Conservation (phyloP, 2,797 vertebrate species). For the Threskiornis aethiopicus region DNA sequence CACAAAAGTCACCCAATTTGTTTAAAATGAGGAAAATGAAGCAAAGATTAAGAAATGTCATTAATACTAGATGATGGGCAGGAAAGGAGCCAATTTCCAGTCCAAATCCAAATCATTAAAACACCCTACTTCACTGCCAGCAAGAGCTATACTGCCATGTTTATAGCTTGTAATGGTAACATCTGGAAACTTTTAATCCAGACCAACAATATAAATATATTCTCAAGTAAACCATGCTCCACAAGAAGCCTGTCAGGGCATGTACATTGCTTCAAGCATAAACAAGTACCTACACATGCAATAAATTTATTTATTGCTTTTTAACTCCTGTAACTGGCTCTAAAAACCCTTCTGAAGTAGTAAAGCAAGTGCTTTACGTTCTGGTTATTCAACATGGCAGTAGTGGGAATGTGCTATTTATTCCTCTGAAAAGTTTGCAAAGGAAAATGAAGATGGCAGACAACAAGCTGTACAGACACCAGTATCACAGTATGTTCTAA, state of each 20-base stretch:
- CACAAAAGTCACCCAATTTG: background rate
- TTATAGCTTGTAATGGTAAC: background rate
- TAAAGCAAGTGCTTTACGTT: background rate
- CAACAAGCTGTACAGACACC: background rate
- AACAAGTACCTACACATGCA: background rate
- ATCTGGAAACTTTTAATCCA: conserved; percentile 9
- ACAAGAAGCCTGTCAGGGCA: conserved; percentile 18
- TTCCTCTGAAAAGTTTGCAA: background rate
- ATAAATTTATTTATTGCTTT: conserved; percentile 35
- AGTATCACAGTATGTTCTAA: background rate
- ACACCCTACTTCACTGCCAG: background rate
- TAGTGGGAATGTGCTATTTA: background rate
- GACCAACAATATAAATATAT: background rate
- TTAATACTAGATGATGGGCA: background rate
- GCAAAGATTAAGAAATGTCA: background rate
- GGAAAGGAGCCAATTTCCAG: background rate
- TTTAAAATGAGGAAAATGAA: background rate
- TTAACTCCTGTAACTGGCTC: background rate
- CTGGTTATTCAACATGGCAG: background rate
- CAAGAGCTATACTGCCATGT: background rate
- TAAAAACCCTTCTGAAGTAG: background rate
- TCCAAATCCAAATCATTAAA: background rate
- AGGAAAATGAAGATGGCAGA: background rate
- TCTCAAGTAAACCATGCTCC: background rate
- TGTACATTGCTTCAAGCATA: background rate